These are phyloP conservation scores for Aspidiotus destructor DNA, from an alignment of 2,888 invertebrate species.

Conservation along the genomic window DNA sequence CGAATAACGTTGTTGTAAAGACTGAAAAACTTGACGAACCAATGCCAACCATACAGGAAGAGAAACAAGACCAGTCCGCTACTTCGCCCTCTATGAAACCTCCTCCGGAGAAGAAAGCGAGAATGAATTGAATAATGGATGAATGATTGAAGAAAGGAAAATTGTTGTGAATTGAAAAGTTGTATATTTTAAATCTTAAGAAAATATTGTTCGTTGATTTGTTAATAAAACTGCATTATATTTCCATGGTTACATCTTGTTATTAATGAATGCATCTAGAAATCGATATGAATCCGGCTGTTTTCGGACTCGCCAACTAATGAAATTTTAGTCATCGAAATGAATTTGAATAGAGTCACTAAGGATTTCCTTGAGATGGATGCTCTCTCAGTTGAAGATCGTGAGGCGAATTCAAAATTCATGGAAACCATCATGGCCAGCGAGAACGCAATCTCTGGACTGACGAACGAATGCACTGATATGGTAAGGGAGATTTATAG, in stretches of 20 bases:
- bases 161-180: too few species aligned
- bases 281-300: too few species aligned
- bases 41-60: slow-evolving; percentile 34
- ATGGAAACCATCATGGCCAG: slow-evolving; percentile 29
- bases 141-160: too few species aligned
- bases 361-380: too few species aligned
- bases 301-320: too few species aligned
- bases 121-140: slow-evolving; percentile 40
- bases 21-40: slow-evolving; percentile 50
- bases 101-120: slow-evolving; percentile 75
- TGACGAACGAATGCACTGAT: slow-evolving; percentile 30
- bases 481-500: slow-evolving; percentile 38
- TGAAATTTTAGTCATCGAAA: too few species aligned
- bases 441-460: slow-evolving; percentile 14
- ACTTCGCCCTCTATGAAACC: slow-evolving; percentile 57
- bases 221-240: too few species aligned
- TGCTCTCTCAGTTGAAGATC: neutral
- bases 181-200: too few species aligned
- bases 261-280: too few species aligned
- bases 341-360: too few species aligned
- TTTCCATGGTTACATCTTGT: too few species aligned
- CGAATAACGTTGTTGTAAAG: slow-evolving; percentile 52
- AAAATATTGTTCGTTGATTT: too few species aligned
- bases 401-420: neutral
- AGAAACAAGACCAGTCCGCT: slow-evolving; percentile 34